Base-by-base conservation (phyloP, 2,888 invertebrate genomes). In the Oscheius sp. region DNA sequence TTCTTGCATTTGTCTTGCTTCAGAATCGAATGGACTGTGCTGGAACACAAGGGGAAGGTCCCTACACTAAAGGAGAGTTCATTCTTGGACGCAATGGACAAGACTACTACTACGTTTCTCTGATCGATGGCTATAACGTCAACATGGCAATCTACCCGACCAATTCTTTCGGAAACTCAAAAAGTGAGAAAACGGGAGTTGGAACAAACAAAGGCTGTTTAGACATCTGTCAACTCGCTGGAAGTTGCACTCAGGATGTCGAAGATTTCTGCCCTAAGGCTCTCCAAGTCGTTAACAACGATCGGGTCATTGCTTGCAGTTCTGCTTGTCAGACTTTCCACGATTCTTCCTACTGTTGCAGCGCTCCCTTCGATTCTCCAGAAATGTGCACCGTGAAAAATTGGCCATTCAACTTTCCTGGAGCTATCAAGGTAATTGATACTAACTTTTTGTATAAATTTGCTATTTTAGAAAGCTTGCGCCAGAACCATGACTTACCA, bases 111-210 rank as follows among this genome's bases (percentile, higher is more conserved):
- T 68, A 35, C 55, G 68, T 68, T 9, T 68, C 68, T 4, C 68
- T 68, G 11, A 13, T 68, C 37, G 68, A 68, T 35, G 68, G 68
- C 10, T 68, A 53, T 42, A 68, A 68, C 29, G 53, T 53, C 11
- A 53, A 53, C 35, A 55, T 68, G 21, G n/a, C 68, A 1, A 68
- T 68, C 29, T 68, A 53, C 7, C 68, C 68, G 4, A 29, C 11
- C 2, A 35, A 33, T 2, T 13, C 32, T 1, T 29, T 35, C 11
- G 53, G 7, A 2, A 29, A 3, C 11, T 11, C 53, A 3, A 53
- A 13, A 53, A 11, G n/a, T n/a, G 7, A 21, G 29, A 32, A 33
- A 32, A 32, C 58, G 0, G 2, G 4, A 58, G 7, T 21, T 21
- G 21, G 21, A 21, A 21, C 21, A 21, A 21, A 21, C 21, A 21